Conservation (phyloP, 92 coral and sea anemone genomes). For the Virgularia gustaviana region DNA sequence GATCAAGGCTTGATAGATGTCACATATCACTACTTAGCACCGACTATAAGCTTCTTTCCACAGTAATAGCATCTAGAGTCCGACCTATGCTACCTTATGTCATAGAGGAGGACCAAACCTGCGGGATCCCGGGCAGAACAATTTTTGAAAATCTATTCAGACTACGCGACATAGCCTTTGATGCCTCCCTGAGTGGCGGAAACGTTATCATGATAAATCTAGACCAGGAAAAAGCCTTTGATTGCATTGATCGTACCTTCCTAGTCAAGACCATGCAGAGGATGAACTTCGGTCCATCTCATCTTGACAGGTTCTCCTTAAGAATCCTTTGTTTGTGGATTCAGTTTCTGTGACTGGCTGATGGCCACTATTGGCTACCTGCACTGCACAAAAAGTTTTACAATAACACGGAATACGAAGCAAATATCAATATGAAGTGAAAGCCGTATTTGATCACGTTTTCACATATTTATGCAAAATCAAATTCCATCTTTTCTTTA, state of each 20-base stretch:
- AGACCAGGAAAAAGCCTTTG: constrained; percentile 3
- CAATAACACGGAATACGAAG: no score
- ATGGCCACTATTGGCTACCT: no score
- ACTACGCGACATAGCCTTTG: neutral
- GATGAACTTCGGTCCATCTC: constrained; percentile 43
- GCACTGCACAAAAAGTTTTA: no score
- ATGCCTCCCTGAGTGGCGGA: neutral
- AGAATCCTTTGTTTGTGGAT: no score
- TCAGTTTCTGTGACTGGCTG: no score
- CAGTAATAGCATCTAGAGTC: constrained; percentile 2
- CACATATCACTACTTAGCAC: no score
- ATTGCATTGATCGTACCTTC: neutral
- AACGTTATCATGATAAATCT: neutral
- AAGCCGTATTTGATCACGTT: no score
- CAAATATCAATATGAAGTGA: no score
- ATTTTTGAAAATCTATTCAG: constrained; percentile 19
- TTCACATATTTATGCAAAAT: no score
- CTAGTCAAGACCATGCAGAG: constrained; percentile 16
- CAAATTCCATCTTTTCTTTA: no score
- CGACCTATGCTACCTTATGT: constrained; percentile 5
- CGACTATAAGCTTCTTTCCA: no score
- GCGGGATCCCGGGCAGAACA: constrained; percentile 10
- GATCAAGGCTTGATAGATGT: constrained; percentile 20
- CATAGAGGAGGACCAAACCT: constrained; percentile 23
- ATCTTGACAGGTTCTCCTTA: no score